phyloP scores from a whole-genome alignment of 2,888 invertebrate species.

The Dryococelus australis region DNA sequence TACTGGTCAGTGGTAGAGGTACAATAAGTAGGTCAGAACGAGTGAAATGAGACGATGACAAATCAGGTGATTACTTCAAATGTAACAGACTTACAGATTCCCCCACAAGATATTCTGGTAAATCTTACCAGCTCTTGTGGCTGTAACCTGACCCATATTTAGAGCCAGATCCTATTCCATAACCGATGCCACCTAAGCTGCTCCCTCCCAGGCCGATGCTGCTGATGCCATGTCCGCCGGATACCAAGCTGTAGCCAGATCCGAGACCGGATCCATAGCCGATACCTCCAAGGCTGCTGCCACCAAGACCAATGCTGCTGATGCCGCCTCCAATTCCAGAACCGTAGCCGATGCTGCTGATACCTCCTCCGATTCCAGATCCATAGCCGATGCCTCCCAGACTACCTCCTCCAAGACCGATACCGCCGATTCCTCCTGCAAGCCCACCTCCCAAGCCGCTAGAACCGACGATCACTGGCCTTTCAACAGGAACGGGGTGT shows the following conservation, averaged over 20 bases:
- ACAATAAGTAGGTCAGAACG: too few relatives aligned
- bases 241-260: background rate
- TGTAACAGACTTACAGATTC: background rate
- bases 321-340: background rate
- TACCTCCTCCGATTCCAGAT: background rate
- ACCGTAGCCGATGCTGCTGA: background rate
- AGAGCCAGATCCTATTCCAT: background rate
- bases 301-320: background rate
- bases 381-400: constrained; percentile 21
- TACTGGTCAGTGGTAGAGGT: too few relatives aligned
- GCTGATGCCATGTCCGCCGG: background rate
- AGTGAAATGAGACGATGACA: background rate
- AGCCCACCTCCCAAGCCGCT: constrained; percentile 3
- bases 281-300: background rate
- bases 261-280: background rate
- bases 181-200: constrained; percentile 8
- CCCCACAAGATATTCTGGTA: background rate
- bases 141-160: background rate
- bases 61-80: background rate
- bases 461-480: background rate
- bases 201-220: background rate
- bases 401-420: background rate
- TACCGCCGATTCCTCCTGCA: background rate
- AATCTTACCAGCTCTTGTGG: background rate
- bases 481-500: background rate